phyloP scores from a whole-genome alignment of 2,797 vertebrate genomes.

The Amblyraja radiata region DNA sequence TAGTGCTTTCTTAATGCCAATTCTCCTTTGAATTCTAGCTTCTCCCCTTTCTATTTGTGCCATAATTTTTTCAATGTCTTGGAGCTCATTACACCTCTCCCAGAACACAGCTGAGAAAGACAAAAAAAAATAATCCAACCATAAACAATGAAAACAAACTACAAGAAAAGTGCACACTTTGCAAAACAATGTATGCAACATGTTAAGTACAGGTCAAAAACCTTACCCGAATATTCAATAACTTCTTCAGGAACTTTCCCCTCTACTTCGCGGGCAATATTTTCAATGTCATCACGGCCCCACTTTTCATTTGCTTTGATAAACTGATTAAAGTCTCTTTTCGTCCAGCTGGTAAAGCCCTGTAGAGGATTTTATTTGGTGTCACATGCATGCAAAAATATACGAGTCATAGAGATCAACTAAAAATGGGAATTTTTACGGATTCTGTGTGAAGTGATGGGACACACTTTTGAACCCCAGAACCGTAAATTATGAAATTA shows the following conservation, averaged over 20 bases:
- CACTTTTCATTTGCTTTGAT: conserved; percentile 99
- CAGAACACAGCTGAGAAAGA: conserved; percentile 81
- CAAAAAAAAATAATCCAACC: not conserved
- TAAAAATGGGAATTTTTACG: not conserved
- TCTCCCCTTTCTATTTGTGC: conserved; percentile 97
- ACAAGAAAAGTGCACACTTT: not conserved
- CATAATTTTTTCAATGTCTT: conserved; percentile 99
- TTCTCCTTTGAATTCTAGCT: conserved; percentile 92
- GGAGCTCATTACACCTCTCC: conserved; percentile 96
- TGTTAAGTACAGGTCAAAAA: not conserved
- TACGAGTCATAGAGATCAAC: not conserved
- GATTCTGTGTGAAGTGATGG: not conserved
- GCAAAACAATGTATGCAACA: not conserved
- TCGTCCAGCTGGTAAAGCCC: conserved; percentile 99
- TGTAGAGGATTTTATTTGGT: conserved; percentile 44
- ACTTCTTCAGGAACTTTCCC: conserved; percentile 97
- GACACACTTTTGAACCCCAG: not conserved
- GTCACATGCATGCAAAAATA: not conserved
- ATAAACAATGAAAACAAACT: not conserved
- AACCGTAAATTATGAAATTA: not conserved
- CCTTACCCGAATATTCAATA: conserved; percentile 94
- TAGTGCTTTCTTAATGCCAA: conserved; percentile 96
- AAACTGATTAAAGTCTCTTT: conserved; percentile 98
- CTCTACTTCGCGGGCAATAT: conserved; percentile 95
- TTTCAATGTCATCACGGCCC: conserved; percentile 97